These are phyloP conservation scores for Saccostrea cuccullata DNA, from an alignment of 1,140 invertebrate species.

Conservation along the genomic window DNA sequence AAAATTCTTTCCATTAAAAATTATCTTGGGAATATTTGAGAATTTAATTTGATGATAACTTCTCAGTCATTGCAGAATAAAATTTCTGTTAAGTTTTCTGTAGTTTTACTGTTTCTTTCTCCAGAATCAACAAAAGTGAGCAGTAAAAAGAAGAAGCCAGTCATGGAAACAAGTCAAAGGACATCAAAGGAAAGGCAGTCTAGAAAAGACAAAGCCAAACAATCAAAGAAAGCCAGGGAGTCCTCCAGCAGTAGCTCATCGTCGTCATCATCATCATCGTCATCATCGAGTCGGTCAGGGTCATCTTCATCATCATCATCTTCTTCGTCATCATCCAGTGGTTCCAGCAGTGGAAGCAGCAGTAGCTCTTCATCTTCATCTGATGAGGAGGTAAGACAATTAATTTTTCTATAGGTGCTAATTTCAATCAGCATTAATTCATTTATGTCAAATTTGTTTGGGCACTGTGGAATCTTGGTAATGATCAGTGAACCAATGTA, in stretches of 20 bases:
- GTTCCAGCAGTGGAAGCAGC: conserved; percentile 36
- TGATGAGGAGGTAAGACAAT: conserved; percentile 1
- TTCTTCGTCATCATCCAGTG: conserved; percentile 48
- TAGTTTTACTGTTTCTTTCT: background rate
- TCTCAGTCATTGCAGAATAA: no score
- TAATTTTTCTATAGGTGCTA: background rate
- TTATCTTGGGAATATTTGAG: no score
- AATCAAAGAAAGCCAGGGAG: conserved; percentile 38
- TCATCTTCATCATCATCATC: conserved; percentile 58
- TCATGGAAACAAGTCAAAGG: conserved; percentile 36
- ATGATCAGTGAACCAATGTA: no score
- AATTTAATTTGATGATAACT: no score
- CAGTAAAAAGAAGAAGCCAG: conserved; percentile 18
- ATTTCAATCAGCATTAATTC: no score
- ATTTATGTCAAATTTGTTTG: no score
- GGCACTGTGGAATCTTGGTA: no score
- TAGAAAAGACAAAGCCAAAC: conserved; percentile 14
- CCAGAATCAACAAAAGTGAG: conserved; percentile 3
- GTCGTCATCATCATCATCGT: conserved; percentile 46
- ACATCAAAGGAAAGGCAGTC: conserved; percentile 40
- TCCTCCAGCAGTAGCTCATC: conserved; percentile 46
- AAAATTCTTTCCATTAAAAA: no score
- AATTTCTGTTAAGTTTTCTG: no score
- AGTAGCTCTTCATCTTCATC: conserved; percentile 41
- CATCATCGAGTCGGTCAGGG: conserved; percentile 43